Base-by-base conservation (phyloP, 2,797 vertebrate species). In the Moxostoma hubbsi region DNA sequence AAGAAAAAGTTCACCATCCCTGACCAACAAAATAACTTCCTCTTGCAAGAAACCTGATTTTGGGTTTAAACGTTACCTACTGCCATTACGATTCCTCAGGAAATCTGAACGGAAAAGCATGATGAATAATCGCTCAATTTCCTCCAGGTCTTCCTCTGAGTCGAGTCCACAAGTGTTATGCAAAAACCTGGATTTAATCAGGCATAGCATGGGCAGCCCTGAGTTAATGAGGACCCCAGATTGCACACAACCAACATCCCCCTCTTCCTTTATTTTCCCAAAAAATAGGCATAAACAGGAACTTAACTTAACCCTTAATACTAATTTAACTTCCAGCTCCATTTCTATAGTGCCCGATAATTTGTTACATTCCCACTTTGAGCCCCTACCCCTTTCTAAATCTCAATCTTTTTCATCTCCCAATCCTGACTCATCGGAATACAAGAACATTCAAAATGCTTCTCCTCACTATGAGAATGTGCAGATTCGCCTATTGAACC, bases 371-470 rank as follows among this genome's bases (percentile, higher is more conserved):
- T 94, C 94, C 43, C 93, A 95, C 75, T 96, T 96, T 80, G 92
- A 92, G 69, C 94, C 96, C 13, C 88, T 98, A 50, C 96, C 97
- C 0, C 89, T 98, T 80, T 97, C 95, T 0, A 99, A 99, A 89
- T 97, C 98, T 7, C 94, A 98, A 68, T 99, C 98, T 73, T 98
- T 99, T 88, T 99, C 98, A 47, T 98, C 99, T 85, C 98, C 98
- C 77, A 99, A 96, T 45, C 91, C 96, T 0, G 96, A 97, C 89
- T 96, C 94, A 0, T 98, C 98, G 0, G 97, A 99, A 87, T 99
- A 99, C 1, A 98, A 99, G 91, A 99, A 99, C 80, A 94, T 99
- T 77, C 96, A 96, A 1, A 94, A 95, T 54, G 92, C 97, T 89
- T 96, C 87, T 90, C 96, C 97, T 0, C 97, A 99, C 88, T 99